Conservation (phyloP, 2,888 invertebrate species). For the Stenchaetothrips biformis region DNA sequence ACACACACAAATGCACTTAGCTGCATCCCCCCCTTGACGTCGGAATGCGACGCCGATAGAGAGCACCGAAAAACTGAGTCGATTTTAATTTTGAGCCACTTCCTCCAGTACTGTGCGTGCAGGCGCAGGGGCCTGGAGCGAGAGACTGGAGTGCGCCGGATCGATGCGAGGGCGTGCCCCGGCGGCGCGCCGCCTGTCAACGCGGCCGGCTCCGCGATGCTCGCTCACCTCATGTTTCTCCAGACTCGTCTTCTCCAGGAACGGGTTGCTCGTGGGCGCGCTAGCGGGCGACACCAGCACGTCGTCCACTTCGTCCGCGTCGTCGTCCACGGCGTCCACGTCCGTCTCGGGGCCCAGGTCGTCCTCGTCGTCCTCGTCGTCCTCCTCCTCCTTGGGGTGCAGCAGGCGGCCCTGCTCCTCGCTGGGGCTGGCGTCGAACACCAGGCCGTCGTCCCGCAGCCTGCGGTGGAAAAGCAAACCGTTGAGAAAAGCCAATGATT, state of each 20-base stretch:
- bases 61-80: no score
- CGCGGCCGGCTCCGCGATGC: neutral
- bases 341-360: conserved; percentile 73
- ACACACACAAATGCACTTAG: neutral
- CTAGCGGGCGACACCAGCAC: conserved; percentile 41
- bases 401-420: conserved; percentile 35
- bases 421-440: conserved; percentile 29
- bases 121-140: neutral
- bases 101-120: neutral
- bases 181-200: neutral
- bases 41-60: no score
- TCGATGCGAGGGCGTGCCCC: neutral
- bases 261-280: conserved; percentile 37
- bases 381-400: conserved; percentile 42
- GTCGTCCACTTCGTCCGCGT: conserved; percentile 6
- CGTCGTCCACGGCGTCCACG: conserved; percentile 61
- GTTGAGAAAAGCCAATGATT: no score
- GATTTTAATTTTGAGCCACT: no score
- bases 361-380: conserved; percentile 56
- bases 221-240: neutral
- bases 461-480: neutral
- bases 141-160: neutral
- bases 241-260: conserved; percentile 31
- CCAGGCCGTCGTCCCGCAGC: conserved; percentile 8
- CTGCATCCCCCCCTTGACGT: no score